These are phyloP conservation scores for Zeuzera pyrina DNA, from an alignment of 2,888 invertebrate species.

Conservation along the genomic window DNA sequence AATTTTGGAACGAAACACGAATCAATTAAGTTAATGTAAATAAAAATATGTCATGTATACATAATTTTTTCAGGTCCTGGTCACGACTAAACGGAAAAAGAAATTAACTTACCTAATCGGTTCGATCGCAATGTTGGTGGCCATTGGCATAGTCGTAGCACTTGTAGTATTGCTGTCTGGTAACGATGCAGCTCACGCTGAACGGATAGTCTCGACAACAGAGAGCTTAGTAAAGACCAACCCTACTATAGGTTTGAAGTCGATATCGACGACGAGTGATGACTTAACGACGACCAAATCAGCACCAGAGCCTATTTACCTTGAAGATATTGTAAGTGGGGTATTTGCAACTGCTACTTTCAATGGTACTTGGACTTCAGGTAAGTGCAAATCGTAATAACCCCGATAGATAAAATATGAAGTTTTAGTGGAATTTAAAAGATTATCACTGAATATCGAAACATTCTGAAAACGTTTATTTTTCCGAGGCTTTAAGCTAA, in stretches of 20 bases:
- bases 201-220: slow-evolving; percentile 34
- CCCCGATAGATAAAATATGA: too few relatives aligned
- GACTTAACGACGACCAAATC: slow-evolving; percentile 12
- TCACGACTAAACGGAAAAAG: slow-evolving; percentile 70
- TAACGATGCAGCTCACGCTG: slow-evolving; percentile 35
- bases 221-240: slow-evolving; percentile 14
- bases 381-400: too few relatives aligned
- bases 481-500: too few relatives aligned
- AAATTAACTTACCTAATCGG: slow-evolving; percentile 70
- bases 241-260: slow-evolving; percentile 9
- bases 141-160: slow-evolving; percentile 75
- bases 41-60: too few relatives aligned
- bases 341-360: slow-evolving; percentile 77
- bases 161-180: slow-evolving; percentile 71
- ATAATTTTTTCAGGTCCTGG: slow-evolving; percentile 68
- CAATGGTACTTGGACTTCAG: slow-evolving; percentile 88
- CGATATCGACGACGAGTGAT: slow-evolving; percentile 17
- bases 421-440: too few relatives aligned
- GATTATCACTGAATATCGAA: too few relatives aligned
- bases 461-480: too few relatives aligned
- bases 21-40: too few relatives aligned
- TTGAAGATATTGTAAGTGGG: slow-evolving; percentile 82
- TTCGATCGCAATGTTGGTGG: slow-evolving; percentile 66
- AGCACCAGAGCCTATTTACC: slow-evolving; percentile 46
- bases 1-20: too few relatives aligned